phyloP scores from a whole-genome alignment of 2,797 vertebrate genomes.

The Esox lucius region DNA sequence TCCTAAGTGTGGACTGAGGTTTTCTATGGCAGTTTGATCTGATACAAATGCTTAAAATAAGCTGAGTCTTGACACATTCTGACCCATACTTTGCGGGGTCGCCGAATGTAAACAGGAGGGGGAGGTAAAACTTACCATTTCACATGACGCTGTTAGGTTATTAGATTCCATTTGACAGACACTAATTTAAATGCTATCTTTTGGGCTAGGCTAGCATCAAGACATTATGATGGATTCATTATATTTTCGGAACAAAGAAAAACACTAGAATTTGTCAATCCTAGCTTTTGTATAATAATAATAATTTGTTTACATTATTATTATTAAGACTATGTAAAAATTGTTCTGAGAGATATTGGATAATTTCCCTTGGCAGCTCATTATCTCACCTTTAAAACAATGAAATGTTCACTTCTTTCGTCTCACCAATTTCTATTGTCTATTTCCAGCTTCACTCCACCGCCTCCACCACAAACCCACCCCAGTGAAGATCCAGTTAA shows the following conservation, averaged over 20 bases:
- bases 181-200: not conserved
- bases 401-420: not conserved
- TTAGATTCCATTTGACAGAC: not conserved
- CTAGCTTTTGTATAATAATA: no score
- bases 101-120: slow-evolving; percentile 25
- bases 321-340: not conserved
- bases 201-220: not conserved
- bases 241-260: not conserved
- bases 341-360: not conserved
- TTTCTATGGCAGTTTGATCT: not conserved
- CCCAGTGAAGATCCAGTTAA: no score
- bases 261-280: not conserved
- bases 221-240: not conserved
- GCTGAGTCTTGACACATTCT: slow-evolving; percentile 21
- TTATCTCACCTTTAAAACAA: not conserved
- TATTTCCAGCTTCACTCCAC: slow-evolving; percentile 25
- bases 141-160: slow-evolving; percentile 2
- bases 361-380: slow-evolving; percentile 20
- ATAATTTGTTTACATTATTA: not conserved
- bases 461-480: not conserved
- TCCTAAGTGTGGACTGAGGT: no score
- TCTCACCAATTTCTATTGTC: not conserved
- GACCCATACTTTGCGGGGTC: slow-evolving; percentile 10
- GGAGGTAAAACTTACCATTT: slow-evolving; percentile 25
- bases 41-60: slow-evolving; percentile 42